Evolutionary conservation across 2,113 vertebrate genomes (phyloP).

Genomic region (Indicator maculatus): DNA sequence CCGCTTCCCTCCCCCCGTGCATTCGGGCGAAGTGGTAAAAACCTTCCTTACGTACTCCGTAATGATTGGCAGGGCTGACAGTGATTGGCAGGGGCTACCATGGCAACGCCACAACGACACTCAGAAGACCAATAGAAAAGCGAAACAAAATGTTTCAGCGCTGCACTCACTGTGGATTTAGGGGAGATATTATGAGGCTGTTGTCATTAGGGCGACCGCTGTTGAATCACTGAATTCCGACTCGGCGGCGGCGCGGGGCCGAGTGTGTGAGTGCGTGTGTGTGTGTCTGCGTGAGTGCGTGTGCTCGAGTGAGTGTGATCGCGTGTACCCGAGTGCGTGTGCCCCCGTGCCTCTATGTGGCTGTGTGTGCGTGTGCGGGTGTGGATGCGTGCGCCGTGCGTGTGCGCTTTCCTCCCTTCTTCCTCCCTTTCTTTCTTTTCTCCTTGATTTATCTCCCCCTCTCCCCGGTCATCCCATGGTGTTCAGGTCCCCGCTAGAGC

Average conservation of each 20-base stretch:
- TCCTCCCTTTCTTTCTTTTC: constrained; percentile 74
- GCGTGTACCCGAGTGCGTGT: constrained; percentile 42
- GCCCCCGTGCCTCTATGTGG: constrained; percentile 80
- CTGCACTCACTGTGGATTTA: constrained; percentile 99
- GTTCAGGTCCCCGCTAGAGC: constrained; percentile 99
- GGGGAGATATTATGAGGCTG: constrained; percentile 99
- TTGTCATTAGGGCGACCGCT: constrained; percentile 98
- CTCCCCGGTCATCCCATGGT: constrained; percentile 99
- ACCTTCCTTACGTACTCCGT: constrained; percentile 96
- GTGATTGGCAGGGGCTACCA: constrained; percentile 99
- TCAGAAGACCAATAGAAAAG: constrained; percentile 99
- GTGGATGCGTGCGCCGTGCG: constrained; percentile 79
- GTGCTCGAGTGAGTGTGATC: constrained; percentile 61
- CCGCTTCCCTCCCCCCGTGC: constrained; percentile 73
- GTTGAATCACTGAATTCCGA: constrained; percentile 97
- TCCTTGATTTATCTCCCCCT: constrained; percentile 74
- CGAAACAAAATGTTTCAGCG: constrained; percentile 99
- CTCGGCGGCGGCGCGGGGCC: constrained; percentile 80
- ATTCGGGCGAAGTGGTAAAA: constrained; percentile 92
- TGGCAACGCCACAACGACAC: constrained; percentile 99
- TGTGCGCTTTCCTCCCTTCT: constrained; percentile 75
- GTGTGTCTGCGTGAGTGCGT: constrained; percentile 6
- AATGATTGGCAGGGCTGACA: constrained; percentile 99
- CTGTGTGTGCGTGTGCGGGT: constrained; percentile 78
- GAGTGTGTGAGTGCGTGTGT: constrained; percentile 64